phyloP scores from a whole-genome alignment of 2,888 invertebrate genomes.

The Polymixis lichenea region DNA sequence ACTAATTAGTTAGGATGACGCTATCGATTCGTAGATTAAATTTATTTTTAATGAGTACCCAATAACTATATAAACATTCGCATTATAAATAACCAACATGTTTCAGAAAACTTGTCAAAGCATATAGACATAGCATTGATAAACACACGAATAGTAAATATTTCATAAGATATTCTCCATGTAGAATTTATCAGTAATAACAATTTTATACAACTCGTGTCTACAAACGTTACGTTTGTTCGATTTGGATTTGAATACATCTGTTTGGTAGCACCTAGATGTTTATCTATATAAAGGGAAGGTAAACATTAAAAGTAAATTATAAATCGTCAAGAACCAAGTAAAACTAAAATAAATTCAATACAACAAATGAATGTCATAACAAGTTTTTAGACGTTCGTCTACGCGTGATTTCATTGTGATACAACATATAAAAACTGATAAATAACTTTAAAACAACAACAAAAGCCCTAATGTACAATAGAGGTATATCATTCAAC shows the following conservation, averaged over 20 bases:
- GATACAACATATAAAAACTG: constrained; percentile 71
- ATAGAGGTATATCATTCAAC: constrained; percentile 72
- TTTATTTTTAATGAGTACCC: constrained; percentile 53
- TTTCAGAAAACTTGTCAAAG: constrained; percentile 52
- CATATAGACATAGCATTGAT: constrained; percentile 55
- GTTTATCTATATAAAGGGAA: constrained; percentile 49
- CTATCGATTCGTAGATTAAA: constrained; percentile 34
- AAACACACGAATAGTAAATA: constrained; percentile 60
- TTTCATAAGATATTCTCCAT: constrained; percentile 60
- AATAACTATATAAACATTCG: constrained; percentile 53
- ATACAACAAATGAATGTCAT: constrained; percentile 69
- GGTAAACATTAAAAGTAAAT: constrained; percentile 61
- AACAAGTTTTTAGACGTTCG: constrained; percentile 71
- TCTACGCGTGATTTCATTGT: constrained; percentile 78
- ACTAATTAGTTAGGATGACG: constrained; percentile 57
- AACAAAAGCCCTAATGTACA: constrained; percentile 80
- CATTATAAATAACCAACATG: constrained; percentile 64
- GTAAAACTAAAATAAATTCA: constrained; percentile 73
- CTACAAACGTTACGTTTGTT: constrained; percentile 55
- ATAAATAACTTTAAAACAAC: constrained; percentile 80
- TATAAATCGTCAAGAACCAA: constrained; percentile 65
- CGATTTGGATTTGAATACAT: constrained; percentile 53
- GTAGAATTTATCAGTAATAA: constrained; percentile 66
- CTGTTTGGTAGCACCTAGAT: constrained; percentile 70
- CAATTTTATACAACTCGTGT: constrained; percentile 62